Percentiles rank a stretch among this genome's conserved stretches.
Evolutionary conservation across 2,113 vertebrate genomes (phyloP).

Genomic region (Haplochromis burtoni): DNA sequence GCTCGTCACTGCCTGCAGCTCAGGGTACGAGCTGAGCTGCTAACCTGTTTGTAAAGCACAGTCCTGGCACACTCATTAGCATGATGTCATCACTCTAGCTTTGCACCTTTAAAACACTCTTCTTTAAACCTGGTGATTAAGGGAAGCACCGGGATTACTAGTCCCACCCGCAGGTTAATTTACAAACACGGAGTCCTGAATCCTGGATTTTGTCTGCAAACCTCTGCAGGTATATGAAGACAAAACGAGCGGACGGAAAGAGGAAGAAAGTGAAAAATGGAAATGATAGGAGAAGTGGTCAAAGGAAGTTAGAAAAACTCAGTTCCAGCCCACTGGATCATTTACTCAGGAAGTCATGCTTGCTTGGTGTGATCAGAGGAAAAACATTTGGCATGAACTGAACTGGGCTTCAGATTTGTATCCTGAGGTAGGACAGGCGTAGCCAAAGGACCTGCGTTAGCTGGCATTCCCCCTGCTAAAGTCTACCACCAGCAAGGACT

Average conservation of each 20-base stretch:
- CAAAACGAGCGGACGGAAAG: background rate
- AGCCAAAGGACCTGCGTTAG: background rate
- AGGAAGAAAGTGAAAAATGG: background rate
- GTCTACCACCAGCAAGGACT: background rate
- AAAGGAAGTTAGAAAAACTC: background rate
- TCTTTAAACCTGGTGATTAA: background rate
- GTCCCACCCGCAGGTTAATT: background rate
- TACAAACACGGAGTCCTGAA: background rate
- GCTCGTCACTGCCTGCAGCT: background rate
- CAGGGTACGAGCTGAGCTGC: background rate
- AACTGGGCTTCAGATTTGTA: background rate
- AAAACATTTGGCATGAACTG: background rate
- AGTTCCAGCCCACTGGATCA: background rate
- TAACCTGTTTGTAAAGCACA: background rate
- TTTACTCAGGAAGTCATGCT: background rate
- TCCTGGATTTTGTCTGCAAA: background rate
- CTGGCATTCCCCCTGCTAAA: background rate
- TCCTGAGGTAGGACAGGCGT: background rate
- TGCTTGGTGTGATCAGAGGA: background rate
- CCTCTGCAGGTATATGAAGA: background rate
- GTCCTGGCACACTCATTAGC: background rate
- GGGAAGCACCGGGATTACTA: background rate
- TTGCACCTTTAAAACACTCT: background rate
- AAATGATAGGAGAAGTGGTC: background rate
- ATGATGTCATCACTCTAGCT: background rate